These are phyloP conservation scores for Saccostrea glomerata DNA, from an alignment of 1,140 invertebrate species.

Conservation along the genomic window DNA sequence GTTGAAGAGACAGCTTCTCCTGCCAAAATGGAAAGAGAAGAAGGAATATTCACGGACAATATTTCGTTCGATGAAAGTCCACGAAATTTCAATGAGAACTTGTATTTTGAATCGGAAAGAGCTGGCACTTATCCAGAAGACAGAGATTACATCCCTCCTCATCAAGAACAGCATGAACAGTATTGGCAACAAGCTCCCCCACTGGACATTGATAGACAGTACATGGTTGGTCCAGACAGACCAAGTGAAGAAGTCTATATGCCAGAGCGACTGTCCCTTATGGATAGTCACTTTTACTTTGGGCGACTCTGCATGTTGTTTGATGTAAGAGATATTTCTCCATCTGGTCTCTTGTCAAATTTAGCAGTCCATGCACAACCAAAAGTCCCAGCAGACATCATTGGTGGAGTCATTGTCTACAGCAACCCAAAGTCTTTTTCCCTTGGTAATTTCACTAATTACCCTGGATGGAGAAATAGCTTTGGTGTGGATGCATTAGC, in stretches of 20 bases:
- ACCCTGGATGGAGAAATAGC: slow-evolving; percentile 3
- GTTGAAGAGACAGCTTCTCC: background rate
- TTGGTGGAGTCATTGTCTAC: background rate
- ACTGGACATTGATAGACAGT: background rate
- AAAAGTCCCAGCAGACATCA: background rate
- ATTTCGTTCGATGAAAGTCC: background rate
- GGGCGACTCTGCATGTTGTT: slow-evolving; percentile 10
- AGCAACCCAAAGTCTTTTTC: slow-evolving; percentile 16
- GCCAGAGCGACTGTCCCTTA: background rate
- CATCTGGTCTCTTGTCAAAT: background rate
- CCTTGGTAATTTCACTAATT: background rate
- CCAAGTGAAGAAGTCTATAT: background rate
- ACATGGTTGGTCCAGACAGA: background rate
- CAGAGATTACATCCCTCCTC: background rate
- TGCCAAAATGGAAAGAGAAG: background rate
- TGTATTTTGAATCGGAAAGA: background rate
- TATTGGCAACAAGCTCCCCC: background rate
- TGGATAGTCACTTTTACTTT: slow-evolving; percentile 25
- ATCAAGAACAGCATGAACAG: background rate
- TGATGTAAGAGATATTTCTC: background rate
- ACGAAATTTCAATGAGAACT: background rate
- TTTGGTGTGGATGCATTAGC: slow-evolving; percentile 5
- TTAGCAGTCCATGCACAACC: background rate
- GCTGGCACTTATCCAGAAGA: background rate
- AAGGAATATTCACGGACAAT: background rate